These are phyloP conservation scores for Laterallus jamaicensis DNA, from an alignment of 2,113 vertebrate genomes.

Conservation along the genomic window DNA sequence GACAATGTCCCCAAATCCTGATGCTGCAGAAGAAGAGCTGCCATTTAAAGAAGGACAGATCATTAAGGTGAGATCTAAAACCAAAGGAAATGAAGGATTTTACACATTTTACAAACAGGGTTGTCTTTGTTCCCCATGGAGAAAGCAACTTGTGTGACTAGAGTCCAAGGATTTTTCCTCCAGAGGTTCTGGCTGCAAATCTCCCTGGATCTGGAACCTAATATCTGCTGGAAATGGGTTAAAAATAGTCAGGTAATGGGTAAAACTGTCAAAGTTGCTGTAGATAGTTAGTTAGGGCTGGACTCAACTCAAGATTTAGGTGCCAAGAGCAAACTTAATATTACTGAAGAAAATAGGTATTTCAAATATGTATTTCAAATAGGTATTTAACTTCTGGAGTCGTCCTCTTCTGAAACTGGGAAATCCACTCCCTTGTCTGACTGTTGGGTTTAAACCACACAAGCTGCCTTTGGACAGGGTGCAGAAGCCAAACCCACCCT, in stretches of 20 bases:
- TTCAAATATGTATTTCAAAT: too few species aligned
- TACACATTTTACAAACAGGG: background rate
- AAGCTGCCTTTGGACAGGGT: background rate
- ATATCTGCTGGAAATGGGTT: background rate
- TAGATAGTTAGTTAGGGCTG: background rate
- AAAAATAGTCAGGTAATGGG: background rate
- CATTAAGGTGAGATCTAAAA: slow-evolving; percentile 85
- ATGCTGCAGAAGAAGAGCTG: slow-evolving; percentile 93
- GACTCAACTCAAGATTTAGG: background rate
- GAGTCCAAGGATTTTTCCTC: background rate
- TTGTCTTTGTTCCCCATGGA: background rate
- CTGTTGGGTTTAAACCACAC: background rate
- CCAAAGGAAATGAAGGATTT: fast-evolving
- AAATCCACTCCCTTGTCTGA: background rate
- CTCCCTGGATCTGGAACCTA: background rate
- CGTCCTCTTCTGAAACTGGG: background rate
- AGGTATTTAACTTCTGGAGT: background rate
- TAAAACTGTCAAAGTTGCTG: background rate
- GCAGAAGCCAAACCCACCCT: background rate
- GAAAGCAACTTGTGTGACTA: background rate
- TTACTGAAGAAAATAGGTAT: too few species aligned
- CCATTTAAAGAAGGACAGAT: slow-evolving; percentile 97
- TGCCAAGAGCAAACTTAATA: background rate
- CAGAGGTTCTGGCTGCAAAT: background rate
- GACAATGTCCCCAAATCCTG: slow-evolving; percentile 97